Base-by-base conservation (phyloP, 1,140 invertebrate species). In the Scaptodrosophila lebanonensis region DNA sequence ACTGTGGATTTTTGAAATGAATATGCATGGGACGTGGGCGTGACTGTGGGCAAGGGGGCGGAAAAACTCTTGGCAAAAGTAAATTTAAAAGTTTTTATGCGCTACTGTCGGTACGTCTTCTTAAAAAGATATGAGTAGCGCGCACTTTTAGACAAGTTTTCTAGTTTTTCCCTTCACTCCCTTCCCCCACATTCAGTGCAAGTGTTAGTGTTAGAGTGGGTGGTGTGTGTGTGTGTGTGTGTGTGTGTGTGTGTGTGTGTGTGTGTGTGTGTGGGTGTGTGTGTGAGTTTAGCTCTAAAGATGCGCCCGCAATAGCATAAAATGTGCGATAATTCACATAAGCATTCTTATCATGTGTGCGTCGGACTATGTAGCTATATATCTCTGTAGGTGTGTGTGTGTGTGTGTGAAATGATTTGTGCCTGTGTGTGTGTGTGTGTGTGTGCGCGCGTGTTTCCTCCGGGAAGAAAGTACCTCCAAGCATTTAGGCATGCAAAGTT, bases 311-410 rank as follows among this genome's bases (percentile, higher is more conserved):
- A 60, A 36, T 50, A 35, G 63, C 66, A 50, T 59, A 73, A 79
- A 73, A 82, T 79, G 75, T 79, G 69, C 75, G 73, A 79, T 79
- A 79, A 79, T 79, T 79, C 75, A 82, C 73, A 79, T 79, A 73
- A 79, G 75, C 60, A 77, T 66, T 77, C 59, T 79, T 77, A 77
- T 79, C 73, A 79, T 67, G 39, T 61, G 63, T 61, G 64, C 22
- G 33, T 38, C 50, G 30, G 42, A 27, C 49, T 54, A 25, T 20
- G 22, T 22, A 9, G n/a, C 12, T 11, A 51, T 36, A 36, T 43
- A 35, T 29, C 6, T 48, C 20, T 47, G 35, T 38, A 15, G 49
- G 40, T 29, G 17, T 36, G 20, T 16, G 38, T 11, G 40, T 65
- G 60, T 36, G 62, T 52, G 62, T 56, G 64, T 49, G 67, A 68